Conservation (phyloP, 2,113 vertebrate genomes). For the Morone saxatilis region DNA sequence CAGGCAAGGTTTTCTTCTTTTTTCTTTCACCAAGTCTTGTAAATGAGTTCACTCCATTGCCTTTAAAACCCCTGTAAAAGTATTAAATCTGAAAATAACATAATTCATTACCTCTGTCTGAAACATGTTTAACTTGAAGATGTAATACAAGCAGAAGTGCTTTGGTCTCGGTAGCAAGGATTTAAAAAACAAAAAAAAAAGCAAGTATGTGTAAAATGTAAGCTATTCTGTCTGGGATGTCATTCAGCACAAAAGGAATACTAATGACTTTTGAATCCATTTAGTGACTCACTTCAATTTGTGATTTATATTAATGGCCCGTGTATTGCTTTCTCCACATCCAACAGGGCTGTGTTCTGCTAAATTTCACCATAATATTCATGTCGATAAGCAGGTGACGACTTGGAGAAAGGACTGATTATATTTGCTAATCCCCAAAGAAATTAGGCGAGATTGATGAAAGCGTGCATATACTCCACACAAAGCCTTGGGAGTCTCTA, state of each 20-base stretch:
- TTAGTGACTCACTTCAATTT: constrained; percentile 71
- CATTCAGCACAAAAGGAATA: constrained; percentile 67
- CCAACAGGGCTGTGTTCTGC: constrained; percentile 60
- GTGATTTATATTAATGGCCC: constrained; percentile 74
- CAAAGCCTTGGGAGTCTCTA: constrained; percentile 82
- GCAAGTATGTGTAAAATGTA: constrained; percentile 55
- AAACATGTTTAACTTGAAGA: constrained; percentile 65
- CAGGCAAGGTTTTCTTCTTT: constrained; percentile 46
- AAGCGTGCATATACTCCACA: constrained; percentile 76
- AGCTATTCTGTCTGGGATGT: constrained; percentile 62
- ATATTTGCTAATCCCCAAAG: constrained; percentile 81
- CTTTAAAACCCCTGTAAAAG: constrained; percentile 74
- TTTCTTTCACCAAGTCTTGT: constrained; percentile 52
- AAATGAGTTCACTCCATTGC: constrained; percentile 73
- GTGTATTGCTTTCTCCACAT: constrained; percentile 58
- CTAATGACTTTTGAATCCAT: constrained; percentile 71
- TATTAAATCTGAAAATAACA: constrained; percentile 75
- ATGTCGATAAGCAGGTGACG: constrained; percentile 78
- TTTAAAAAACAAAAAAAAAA: constrained; percentile 20
- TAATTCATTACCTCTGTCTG: constrained; percentile 74
- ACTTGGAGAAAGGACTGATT: constrained; percentile 78
- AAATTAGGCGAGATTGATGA: constrained; percentile 80
- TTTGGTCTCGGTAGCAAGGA: constrained; percentile 52
- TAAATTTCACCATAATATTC: constrained; percentile 74
- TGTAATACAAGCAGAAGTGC: constrained; percentile 62